These are phyloP conservation scores for Uropetala carovei DNA, from an alignment of 2,888 invertebrate genomes.

Conservation along the genomic window DNA sequence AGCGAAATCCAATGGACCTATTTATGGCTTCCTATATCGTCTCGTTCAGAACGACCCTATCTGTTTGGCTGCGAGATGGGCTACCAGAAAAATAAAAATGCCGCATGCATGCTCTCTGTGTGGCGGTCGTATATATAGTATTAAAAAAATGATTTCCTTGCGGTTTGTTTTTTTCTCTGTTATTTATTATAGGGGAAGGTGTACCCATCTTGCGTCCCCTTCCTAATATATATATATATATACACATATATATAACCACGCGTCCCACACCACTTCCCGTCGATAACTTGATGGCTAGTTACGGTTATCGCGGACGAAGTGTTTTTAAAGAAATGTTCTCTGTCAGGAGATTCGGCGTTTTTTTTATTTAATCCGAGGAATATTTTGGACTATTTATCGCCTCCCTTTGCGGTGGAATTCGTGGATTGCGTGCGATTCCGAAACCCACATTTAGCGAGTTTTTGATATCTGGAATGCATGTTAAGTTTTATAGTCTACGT, in stretches of 20 bases:
- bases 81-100: slow-evolving; percentile 15
- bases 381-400: background rate
- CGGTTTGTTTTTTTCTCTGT: background rate
- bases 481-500: background rate
- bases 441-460: background rate
- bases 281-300: background rate
- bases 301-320: no score
- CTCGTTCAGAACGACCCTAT: background rate
- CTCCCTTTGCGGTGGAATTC: background rate
- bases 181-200: background rate
- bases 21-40: slow-evolving; percentile 5
- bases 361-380: slow-evolving; percentile 13
- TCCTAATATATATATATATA: background rate
- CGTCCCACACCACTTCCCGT: background rate
- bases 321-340: background rate
- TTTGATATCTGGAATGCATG: background rate
- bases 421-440: background rate
- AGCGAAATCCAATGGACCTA: background rate
- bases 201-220: background rate
- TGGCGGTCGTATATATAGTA: background rate
- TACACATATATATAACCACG: no score
- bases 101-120: background rate
- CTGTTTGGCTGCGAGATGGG: background rate
- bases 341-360: background rate
- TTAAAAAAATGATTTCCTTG: background rate